Evolutionary conservation across 2,888 invertebrate species (phyloP), one percentile per base, ranked within the genome.

Genomic region (Boloria selene): DNA sequence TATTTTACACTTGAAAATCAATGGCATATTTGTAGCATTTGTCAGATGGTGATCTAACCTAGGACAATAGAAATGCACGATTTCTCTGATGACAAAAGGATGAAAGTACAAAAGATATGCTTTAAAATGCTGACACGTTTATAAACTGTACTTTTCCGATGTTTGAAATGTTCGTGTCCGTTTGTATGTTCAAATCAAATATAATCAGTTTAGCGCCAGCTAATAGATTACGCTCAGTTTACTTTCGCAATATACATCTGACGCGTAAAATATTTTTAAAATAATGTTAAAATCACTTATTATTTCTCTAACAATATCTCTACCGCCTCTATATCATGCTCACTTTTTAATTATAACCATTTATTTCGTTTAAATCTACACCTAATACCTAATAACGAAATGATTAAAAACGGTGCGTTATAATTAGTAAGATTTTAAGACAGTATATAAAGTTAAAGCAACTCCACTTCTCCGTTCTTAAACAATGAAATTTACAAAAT

Each of bases 141-240:
- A 69, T 68, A 68, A 75, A 70, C 74, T 74, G 91, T 91, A 90
- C 75, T 91, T 91, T 91, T 91, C 91, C 91, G 75, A 82, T 89
- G 84, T 91, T 90, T 89, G 82, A 81, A 73, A 78, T 75, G 78
- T 75, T 78, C 79, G 81, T 77, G 81, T 82, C 82, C 74, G 68
- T 76, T 70, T 70, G 74, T 75, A 68, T 75, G 76, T 80, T 75
- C 81, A 87, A 82, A 81, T 83, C 87, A 89, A 90, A 88, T 84
- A 86, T 80, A n/a, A n/a, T n/a, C n/a, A n/a, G 81, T 82, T 86
- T 87, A 86, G 83, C 84, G 79, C 75, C 71, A 78, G 80, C 84
- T 85, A 84, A 86, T 83, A 83, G 75, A 84, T 80, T 81, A 80
- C 71, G 73, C 72, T 71, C 74, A 73, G 82, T 82, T 80, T 84